These are phyloP conservation scores for Lepidurus couesii DNA, from an alignment of 1,140 invertebrate species.

Conservation along the genomic window DNA sequence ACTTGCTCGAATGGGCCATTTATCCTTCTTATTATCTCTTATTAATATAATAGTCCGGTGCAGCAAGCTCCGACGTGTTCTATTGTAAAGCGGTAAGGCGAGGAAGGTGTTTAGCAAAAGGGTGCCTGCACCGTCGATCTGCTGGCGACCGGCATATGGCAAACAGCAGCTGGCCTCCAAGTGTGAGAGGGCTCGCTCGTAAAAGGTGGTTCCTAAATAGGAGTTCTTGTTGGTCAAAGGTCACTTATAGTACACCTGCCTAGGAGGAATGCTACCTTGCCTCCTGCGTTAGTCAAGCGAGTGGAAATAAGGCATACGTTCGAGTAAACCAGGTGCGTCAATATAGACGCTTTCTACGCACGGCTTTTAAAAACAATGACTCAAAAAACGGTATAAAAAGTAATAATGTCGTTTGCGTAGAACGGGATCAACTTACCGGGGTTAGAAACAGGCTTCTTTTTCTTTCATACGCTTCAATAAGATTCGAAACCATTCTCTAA, in stretches of 20 bases:
- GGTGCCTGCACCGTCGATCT: background rate
- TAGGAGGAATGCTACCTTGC: background rate
- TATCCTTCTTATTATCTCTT: background rate
- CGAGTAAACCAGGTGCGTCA: background rate
- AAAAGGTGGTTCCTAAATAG: background rate
- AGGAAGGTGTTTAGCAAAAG: too few species aligned
- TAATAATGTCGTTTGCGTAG: too few species aligned
- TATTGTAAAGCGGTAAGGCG: too few species aligned
- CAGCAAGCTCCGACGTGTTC: background rate
- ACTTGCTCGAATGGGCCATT: background rate
- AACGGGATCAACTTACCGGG: too few species aligned
- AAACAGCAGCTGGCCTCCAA: background rate
- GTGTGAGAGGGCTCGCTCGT: background rate
- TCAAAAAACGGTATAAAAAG: too few species aligned
- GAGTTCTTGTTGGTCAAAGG: conserved; percentile 3
- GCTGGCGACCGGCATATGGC: conserved; percentile 3
- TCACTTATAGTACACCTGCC: background rate
- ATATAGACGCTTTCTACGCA: too few species aligned
- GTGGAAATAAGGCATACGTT: background rate
- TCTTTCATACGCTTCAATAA: too few species aligned
- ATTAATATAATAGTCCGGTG: conserved; percentile 1
- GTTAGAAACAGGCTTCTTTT: too few species aligned
- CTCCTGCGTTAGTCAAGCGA: background rate
- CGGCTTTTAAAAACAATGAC: too few species aligned
- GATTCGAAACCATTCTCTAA: too few species aligned